These are phyloP conservation scores for Telmatochromis brichardi DNA, from an alignment of 2,113 vertebrate genomes.

Conservation along the genomic window DNA sequence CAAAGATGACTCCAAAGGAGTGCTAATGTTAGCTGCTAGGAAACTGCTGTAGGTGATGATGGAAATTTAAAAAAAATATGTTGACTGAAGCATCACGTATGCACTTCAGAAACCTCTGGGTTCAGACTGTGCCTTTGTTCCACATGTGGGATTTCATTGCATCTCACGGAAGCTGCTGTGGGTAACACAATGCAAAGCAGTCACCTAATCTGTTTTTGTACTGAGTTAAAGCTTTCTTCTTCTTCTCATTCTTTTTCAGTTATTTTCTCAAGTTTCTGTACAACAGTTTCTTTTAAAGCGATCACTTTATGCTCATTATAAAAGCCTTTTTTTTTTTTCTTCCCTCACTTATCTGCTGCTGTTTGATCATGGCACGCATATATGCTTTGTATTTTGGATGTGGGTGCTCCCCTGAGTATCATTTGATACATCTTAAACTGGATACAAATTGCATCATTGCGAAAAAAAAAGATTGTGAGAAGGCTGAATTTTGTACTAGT, in stretches of 20 bases:
- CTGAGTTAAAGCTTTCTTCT: neutral
- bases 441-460: neutral
- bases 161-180: neutral
- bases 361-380: neutral
- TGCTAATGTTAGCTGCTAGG: neutral
- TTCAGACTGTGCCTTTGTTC: neutral
- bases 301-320: neutral
- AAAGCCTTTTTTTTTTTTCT: neutral
- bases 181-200: neutral
- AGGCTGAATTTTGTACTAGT: neutral
- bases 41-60: neutral
- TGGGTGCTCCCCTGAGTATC: neutral
- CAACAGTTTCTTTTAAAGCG: neutral
- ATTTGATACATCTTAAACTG: neutral
- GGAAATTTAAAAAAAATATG: rapidly evolving
- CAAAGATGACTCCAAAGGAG: neutral
- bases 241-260: neutral
- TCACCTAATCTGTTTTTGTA: neutral
- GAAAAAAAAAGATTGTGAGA: neutral
- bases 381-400: neutral
- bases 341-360: neutral
- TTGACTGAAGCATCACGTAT: neutral
- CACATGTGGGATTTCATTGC: neutral
- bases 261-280: neutral
- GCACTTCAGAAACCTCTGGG: neutral